Evolutionary conservation across 2,888 invertebrate genomes (phyloP), one percentile per base, ranked within the genome.

Genomic region (Agonopterix arenella): DNA sequence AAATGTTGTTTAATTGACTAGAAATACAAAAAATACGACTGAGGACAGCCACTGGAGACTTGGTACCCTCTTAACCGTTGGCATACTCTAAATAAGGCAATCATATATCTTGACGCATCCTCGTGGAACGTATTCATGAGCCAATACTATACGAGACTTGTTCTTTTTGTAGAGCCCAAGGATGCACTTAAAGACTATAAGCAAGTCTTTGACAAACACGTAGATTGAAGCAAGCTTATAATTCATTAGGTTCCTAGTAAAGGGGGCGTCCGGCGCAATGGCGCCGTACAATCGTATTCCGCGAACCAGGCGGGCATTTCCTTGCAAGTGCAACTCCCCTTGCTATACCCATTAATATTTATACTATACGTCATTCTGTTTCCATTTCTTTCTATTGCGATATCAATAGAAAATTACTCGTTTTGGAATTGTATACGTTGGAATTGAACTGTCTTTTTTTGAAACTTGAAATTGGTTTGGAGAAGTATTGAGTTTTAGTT

Each of bases 211-310:
- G 61, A 67, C 56, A 56, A 53, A 55, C 55, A 54, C 59, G 59
- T 66, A 59, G 57, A 68, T 79, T 77, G 66, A 73, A 75, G 11
- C 73, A 67, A 51, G 61, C 63, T 61, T 68, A 79, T 79, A 80
- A 82, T 78, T 80, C 79, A 82, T 82, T 80, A 73, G 68, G 64
- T 73, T 79, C 76, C 73, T 60, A 58, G 79, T 74, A 80, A 71
- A 55, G 50, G 61, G 56, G 68, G 70, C 68, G 71, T 65, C 73
- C 79, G 79, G 55, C 82, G 49, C 57, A 56, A 50, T 68, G 82
- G 79, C 83, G 84, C 83, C 84, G 65, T 63, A 62, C 72, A 77
- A 82, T 82, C 74, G 77, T 73, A 70, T 86, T 86, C 86, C 67
- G 65, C 74, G 86, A 86, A 86, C 59, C 56, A 28, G 61, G 57